phyloP scores from a whole-genome alignment of 2,113 vertebrate species.

The Oenanthe oenanthe region DNA sequence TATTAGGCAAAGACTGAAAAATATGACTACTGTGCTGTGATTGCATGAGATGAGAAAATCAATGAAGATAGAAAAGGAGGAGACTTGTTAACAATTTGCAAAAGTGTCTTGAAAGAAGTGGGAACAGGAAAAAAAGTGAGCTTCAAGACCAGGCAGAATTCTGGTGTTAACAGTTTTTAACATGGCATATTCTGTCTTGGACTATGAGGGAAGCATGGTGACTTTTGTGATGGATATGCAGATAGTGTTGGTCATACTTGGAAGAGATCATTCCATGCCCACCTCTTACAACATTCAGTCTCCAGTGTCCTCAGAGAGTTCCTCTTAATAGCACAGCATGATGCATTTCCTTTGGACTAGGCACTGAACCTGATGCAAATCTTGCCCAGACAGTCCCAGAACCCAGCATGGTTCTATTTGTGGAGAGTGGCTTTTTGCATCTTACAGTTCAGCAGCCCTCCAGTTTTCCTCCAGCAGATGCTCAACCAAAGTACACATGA shows the following conservation, averaged over 20 bases:
- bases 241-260: not conserved
- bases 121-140: not conserved
- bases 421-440: not conserved
- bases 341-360: not conserved
- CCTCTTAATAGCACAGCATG: not conserved
- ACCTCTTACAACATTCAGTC: not conserved
- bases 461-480: not conserved
- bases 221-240: not conserved
- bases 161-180: not conserved
- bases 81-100: not conserved
- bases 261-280: fast-evolving
- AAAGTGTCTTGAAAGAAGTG: not conserved
- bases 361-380: not conserved
- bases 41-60: not conserved
- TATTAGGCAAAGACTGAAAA: not conserved
- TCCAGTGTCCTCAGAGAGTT: not conserved
- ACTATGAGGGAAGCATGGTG: not conserved
- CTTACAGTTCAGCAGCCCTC: not conserved
- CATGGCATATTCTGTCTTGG: not conserved
- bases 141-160: not conserved
- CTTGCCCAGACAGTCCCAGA: not conserved
- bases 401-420: not conserved
- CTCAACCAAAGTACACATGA: not conserved
- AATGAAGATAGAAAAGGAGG: not conserved
- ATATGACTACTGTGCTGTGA: not conserved